Evolutionary conservation across 2,797 vertebrate genomes (phyloP), one percentile per base, ranked within the genome.

Genomic region (Coregonus suidteri): DNA sequence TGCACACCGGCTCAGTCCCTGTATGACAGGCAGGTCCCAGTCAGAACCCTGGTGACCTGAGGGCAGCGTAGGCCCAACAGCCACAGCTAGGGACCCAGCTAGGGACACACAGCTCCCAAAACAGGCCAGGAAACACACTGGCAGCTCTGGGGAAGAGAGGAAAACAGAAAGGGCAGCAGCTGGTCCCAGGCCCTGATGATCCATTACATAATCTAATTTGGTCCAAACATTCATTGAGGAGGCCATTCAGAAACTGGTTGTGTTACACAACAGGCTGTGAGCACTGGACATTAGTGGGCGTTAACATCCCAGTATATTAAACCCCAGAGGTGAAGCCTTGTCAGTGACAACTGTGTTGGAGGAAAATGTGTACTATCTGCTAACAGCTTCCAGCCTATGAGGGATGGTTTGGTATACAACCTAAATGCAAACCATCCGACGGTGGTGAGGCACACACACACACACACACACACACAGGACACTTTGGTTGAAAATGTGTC

Each of bases 141-240:
- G 70, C 77, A 73, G 62, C 62, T 41, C 34, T 53, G 31, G 47
- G 15, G 41, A 73, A 35, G 41, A 47, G 41, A 73, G 59, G 31
- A 20, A 34, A 47, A 66, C 59, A 77, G 25, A 65, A 59, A 52
- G 68, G 25, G 14, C 25, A 64, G 75, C 72, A 78, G 52, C 78
- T 84, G 80, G 81, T 74, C 34, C 52, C 56, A 54, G 54, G 79
- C 79, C 84, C 82, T 78, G 6, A 68, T 79, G 67, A 74, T 64
- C 72, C 14, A 64, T 89, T 89, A 85, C 79, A 81, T 87, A 86
- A 86, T 70, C 76, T 47, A 47, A 85, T 84, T 75, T 71, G 69
- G 83, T 81, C 75, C 67, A 62, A 72, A 68, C 16, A 34, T 34
- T 62, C 73, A 80, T 77, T 74, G 79, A 83, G 73, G 65, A 64